Base-by-base conservation (phyloP, 2,113 vertebrate genomes). In the Brachypteracias leptosomus region DNA sequence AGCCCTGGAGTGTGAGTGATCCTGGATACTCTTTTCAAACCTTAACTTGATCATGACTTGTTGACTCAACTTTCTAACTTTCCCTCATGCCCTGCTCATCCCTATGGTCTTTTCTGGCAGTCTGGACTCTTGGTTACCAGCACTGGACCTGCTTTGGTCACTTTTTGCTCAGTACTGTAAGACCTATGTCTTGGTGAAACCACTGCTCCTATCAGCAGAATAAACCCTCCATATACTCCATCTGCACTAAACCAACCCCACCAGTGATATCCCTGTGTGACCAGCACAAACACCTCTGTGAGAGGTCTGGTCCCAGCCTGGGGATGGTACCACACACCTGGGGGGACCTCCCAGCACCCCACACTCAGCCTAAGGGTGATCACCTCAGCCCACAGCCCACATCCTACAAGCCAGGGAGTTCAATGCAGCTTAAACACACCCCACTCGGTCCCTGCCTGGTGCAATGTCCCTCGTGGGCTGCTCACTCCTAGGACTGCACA, bases 301-400 rank as follows among this genome's bases (percentile, higher is more conserved):
- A 31, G 16, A 68, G 36, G 20, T 46, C 42, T 72, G 35, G 26
- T 19, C 5, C 40, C 46, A 87, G 42, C 15, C 42, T 55, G 19
- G 19, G 16, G 11, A 35, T 26, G 2, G 6, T 71, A 18, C 5
- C 0, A 0, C 22, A 55, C 6, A 9, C 20, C 2, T 29, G 4
- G 29, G 38, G n/a, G 21, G 29, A 49, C 13, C 9, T 36, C 19
- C 11, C 31, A 52, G 52, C 1, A 1, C 22, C n/a, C 13, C 31
- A 35, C 9, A 3, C 9, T 57, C 33, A 55, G 26, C 10, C n/a
- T 65, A 21, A 71, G 18, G 25, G 19, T 7, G 10, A 21, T 7
- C 26, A 76, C 7, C 9, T 28, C 10, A 44, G 28, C 17, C 28
- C 42, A 31, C 12, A 62, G 10, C 33, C 20, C 13, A 10, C 25